Evolutionary conservation across 2,113 vertebrate genomes (phyloP), one percentile per base, ranked within the genome.

Genomic region (Rousettus leschenaultii): DNA sequence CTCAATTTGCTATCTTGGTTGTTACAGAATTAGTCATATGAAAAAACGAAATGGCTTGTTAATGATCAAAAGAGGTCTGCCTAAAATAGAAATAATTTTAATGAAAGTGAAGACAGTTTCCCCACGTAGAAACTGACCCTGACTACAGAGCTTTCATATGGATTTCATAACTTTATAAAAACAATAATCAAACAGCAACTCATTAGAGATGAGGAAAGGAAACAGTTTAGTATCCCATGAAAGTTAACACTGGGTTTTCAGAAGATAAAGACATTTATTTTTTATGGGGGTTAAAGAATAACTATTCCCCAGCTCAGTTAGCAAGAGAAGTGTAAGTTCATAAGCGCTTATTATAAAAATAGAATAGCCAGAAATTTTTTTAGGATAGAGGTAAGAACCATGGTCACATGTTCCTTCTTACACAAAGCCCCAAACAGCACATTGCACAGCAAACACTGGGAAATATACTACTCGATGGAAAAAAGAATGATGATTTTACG

Each of bases 101-200:
- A 96, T 83, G 83, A 85, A 83, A 82, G 21, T 35, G 38, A 92
- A 24, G 95, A 91, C 53, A 73, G 45, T 45, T 77, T 51, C 45
- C 51, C 33, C n/a, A 9, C n/a, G 40, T 33, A 89, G 68, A 91
- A 86, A 88, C 51, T n/a, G 70, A 88, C 73, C 21, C 15, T 19
- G 45, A 80, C 85, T 59, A 77, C 15, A 73, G 8, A 35, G 66
- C 45, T 73, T 94, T 90, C 45, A 86, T 65, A 91, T 84, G 86
- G 57, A 66, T 78, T 66, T 92, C 70, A 30, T 78, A 83, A 75
- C 74, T 82, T 92, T 79, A 83, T 70, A 71, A 94, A 91, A 96
- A 78, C 35, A 93, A 78, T 70, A 89, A 91, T n/a, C 61, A 93
- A 95, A 95, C 13, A 90, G 78, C n/a, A 89, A 70, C 57, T 95